Evolutionary conservation across 92 coral and sea anemone genomes (phyloP), one percentile per base, ranked within the genome.

Genomic region (Actinernus sp.): DNA sequence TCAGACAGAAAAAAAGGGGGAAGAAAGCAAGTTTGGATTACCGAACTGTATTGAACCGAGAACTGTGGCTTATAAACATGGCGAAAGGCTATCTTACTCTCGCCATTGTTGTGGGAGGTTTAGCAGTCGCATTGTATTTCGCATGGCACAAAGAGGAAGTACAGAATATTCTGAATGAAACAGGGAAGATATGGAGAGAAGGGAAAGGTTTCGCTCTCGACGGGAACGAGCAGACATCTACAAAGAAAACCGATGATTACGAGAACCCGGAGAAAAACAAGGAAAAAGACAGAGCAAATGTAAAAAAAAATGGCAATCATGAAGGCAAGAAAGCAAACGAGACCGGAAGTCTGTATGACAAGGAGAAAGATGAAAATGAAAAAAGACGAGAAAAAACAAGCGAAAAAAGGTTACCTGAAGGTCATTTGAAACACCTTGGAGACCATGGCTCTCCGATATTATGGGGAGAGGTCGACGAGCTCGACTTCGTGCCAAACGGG

Each of bases 401-500:
- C n/a, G 53, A 62, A 39, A 43, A 66, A 34, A 55, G 53, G 45
- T 51, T 57, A 2, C 93, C 76, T 4, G 62, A 16, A 43, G 92
- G 97, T 18, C 98, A 94, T 73, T 61, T 87, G 63, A 89, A 89
- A 45, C 73, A 87, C 41, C 88, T 94, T 32, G 98, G 98, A 4
- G 91, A 94, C 45, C 98, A 94, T 61, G 95, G 98, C 13, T 57
- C 97, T 13, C 70, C 73, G 6, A 68, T 94, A 3, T 49, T 41
- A 20, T 78, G 61, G 19, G 97, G 88, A 59, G 76, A 78, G 55
- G 77, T 94, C 24, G 98, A 91, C 31, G 98, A 94, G 65, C 72
- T 94, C n/a, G 83, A 68, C 31, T 94, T 61, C 52, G 96, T 87
- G 1, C 98, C 97, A n/a, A 94, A 84, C 74, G 98, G 98, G 26